Evolutionary conservation across 2,888 invertebrate species (phyloP).

Genomic region (Andrena bicolor): DNA sequence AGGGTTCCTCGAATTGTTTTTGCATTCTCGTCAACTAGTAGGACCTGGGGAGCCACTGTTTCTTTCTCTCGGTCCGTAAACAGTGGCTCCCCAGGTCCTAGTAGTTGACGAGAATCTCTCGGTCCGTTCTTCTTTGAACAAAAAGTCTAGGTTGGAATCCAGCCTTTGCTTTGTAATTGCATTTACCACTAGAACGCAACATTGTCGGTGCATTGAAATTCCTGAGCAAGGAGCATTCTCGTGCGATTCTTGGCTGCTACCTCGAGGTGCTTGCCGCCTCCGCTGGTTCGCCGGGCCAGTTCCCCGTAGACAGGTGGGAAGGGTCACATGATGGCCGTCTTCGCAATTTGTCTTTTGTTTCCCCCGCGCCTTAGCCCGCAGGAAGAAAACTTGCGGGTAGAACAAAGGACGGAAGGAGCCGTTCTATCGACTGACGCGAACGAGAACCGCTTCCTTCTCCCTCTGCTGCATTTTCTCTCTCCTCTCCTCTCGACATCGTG

Average conservation of each 20-base stretch:
- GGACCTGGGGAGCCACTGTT: not conserved
- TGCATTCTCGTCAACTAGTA: not conserved
- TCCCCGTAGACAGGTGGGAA: conserved; percentile 80
- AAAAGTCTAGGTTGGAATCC: not conserved
- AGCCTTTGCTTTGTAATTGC: not conserved
- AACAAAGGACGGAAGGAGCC: conserved; percentile 82
- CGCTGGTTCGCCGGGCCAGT: conserved; percentile 51
- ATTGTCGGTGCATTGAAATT: not conserved
- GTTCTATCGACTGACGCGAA: conserved; percentile 66
- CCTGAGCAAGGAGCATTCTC: not conserved
- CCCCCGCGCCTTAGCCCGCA: conserved; percentile 70
- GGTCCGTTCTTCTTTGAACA: not conserved
- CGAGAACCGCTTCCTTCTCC: conserved; percentile 58
- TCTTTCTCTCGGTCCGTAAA: no score
- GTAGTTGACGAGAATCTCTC: no score
- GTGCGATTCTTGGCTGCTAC: not conserved
- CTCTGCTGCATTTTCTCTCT: conserved; percentile 28
- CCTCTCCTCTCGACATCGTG: conserved; percentile 35
- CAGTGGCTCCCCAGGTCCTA: no score
- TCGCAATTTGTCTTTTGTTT: conserved; percentile 84
- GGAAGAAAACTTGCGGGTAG: conserved; percentile 80
- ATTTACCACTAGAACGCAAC: not conserved
- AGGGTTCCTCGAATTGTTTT: not conserved
- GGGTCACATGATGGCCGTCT: conserved; percentile 82
- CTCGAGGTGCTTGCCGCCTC: conserved; percentile 16